phyloP scores from a whole-genome alignment of 2,797 vertebrate species.

The Siniperca obscura region DNA sequence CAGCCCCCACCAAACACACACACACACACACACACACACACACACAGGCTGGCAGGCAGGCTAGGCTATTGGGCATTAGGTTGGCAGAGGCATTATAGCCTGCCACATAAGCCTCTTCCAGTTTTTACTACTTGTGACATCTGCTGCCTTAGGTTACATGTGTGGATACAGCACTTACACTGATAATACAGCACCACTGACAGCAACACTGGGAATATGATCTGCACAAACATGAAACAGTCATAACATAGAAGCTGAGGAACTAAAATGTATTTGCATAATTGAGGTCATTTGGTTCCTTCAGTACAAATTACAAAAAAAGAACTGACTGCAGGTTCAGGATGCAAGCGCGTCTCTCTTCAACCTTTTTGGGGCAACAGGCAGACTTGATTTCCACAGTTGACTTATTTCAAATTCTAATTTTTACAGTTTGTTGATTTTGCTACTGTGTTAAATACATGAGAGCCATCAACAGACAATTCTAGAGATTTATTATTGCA shows the following conservation, averaged over 20 bases:
- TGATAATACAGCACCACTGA: conserved; percentile 33
- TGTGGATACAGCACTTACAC: conserved; percentile 38
- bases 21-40: conserved; percentile 14
- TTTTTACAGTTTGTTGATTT: background rate
- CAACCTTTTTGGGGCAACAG: background rate
- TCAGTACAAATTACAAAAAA: background rate
- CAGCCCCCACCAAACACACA: conserved; percentile 12
- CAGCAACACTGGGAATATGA: conserved; percentile 26
- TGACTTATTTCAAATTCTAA: background rate
- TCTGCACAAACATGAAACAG: conserved; percentile 21
- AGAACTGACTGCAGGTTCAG: background rate
- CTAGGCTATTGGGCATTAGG: conserved; percentile 50
- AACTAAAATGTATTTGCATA: conserved; percentile 12
- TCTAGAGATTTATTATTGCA: background rate
- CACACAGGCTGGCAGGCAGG: conserved; percentile 22
- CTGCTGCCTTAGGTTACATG: conserved; percentile 63
- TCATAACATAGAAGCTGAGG: background rate
- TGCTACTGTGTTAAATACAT: background rate
- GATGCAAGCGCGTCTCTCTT: background rate
- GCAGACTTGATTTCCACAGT: background rate
- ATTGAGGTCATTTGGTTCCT: conserved; percentile 12
- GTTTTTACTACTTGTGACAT: conserved; percentile 69
- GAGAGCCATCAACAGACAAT: background rate
- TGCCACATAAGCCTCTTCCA: conserved; percentile 66
- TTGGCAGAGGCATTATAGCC: conserved; percentile 50